phyloP scores from a whole-genome alignment of 2,113 vertebrate genomes.

The Lagenorhynchus albirostris region DNA sequence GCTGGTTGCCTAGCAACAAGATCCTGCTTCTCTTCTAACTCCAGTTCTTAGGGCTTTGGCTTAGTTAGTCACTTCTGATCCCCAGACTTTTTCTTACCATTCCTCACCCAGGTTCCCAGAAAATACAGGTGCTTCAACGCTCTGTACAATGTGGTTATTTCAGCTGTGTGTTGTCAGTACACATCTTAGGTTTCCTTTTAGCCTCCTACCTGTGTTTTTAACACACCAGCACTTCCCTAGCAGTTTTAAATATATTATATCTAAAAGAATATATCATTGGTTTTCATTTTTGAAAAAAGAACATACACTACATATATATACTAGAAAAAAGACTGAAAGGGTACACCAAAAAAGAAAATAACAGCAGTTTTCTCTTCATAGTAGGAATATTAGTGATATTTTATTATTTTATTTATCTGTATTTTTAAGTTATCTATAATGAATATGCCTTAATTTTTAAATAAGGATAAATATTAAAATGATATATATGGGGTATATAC shows the following conservation, averaged over 20 bases:
- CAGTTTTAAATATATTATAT: background rate
- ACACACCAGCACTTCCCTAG: background rate
- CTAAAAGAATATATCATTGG: background rate
- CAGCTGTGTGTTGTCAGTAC: background rate
- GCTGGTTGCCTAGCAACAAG: constrained; percentile 58
- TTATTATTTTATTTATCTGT: background rate
- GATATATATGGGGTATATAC: background rate
- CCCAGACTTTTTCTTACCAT: background rate
- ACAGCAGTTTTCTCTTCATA: background rate
- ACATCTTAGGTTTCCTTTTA: background rate
- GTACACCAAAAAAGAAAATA: background rate
- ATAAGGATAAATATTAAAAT: background rate
- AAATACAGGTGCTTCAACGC: background rate
- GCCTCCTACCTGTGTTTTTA: background rate
- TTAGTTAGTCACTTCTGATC: constrained; percentile 8
- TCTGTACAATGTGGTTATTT: background rate
- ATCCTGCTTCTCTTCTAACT: constrained; percentile 10
- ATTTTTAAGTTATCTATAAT: background rate
- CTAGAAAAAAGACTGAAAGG: background rate
- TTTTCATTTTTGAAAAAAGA: background rate
- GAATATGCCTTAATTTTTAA: background rate
- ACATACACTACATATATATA: background rate
- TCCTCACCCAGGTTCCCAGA: background rate
- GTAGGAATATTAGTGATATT: background rate
- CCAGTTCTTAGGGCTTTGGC: background rate